Base-by-base conservation (phyloP, 2,888 invertebrate genomes). In the Anodontia alba region DNA sequence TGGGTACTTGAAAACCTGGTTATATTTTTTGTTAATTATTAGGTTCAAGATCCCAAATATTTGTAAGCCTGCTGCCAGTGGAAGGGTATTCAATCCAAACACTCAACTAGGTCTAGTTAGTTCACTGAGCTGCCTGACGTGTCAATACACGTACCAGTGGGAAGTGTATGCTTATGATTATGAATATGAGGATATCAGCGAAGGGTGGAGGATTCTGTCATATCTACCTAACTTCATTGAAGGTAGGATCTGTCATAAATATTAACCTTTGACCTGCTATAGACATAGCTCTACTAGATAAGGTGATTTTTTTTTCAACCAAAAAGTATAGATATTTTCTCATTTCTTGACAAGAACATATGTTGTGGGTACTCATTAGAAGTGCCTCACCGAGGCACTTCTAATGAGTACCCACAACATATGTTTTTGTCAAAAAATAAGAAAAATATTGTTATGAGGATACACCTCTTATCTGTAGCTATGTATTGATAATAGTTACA, bases 81-180 rank as follows among this genome's bases (percentile, higher is more conserved):
- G 81, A 0, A 76, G 57, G 26, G 33, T 68, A 1, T 77, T 86
- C 62, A 85, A 82, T 20, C 81, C 87, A 0, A 80, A 84, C 23
- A 51, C 73, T 20, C 77, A 84, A 68, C 82, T 89, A 23, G 87
- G 82, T 15, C 66, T 89, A 23, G 20, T 73, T 5, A 80, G 80
- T 0, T 29, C 42, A 1, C 43, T 36, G 0, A 80, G 80, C 38
- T 90, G 89, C 49, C n/a, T 62, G 0, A 17, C 74, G 0, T 86
- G 86, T 31, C 71, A 69, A 0, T 67, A 84, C 26, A 36, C n/a
- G 33, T 91, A 85, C 83, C 31, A 62, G n/a, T 92, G 91, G 91
- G 80, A 83, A 62, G 51, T 90, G 46, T 88, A 75, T 76, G 76
- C 84, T 3, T 67, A 80, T 23, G 88, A 90, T 68, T 89, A 90